Percentiles rank a stretch among this genome's conserved stretches.
These are phyloP conservation scores for Microhierax caerulescens DNA, from an alignment of 2,797 vertebrate genomes.

Conservation along the genomic window DNA sequence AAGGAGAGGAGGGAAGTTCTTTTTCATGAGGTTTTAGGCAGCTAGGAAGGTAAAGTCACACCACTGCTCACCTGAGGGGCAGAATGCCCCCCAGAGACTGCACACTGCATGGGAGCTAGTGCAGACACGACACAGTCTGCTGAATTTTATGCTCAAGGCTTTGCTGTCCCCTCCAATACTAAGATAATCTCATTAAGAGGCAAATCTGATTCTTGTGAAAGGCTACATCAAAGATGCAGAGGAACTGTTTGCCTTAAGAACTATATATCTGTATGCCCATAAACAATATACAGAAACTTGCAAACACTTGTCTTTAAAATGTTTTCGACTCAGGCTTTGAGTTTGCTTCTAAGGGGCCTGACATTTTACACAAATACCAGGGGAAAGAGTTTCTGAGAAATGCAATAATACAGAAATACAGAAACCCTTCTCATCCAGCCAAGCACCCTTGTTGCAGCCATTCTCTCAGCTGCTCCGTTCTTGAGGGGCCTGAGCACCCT, in stretches of 20 bases:
- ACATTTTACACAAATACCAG: no score
- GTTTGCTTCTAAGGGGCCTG: no score
- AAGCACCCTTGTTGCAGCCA: rapidly evolving
- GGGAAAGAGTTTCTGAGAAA: no score
- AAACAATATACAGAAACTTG: no score
- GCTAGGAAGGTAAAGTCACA: background rate
- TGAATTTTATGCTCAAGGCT: background rate
- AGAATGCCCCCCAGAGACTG: background rate
- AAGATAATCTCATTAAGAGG: background rate
- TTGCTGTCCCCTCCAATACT: background rate
- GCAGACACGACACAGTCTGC: background rate
- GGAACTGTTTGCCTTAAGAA: background rate
- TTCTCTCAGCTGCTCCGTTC: background rate
- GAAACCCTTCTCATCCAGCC: background rate
- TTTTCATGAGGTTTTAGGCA: background rate
- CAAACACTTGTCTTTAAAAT: no score
- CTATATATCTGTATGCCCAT: no score
- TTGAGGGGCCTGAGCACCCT: background rate
- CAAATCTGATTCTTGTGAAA: background rate
- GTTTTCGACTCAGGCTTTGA: no score
- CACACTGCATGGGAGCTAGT: background rate
- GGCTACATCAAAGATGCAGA: background rate
- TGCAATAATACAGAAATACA: no score
- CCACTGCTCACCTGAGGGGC: background rate
- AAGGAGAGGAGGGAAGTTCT: background rate